Conservation (phyloP, 2,888 invertebrate genomes). For the Oxyteleia sp. region DNA sequence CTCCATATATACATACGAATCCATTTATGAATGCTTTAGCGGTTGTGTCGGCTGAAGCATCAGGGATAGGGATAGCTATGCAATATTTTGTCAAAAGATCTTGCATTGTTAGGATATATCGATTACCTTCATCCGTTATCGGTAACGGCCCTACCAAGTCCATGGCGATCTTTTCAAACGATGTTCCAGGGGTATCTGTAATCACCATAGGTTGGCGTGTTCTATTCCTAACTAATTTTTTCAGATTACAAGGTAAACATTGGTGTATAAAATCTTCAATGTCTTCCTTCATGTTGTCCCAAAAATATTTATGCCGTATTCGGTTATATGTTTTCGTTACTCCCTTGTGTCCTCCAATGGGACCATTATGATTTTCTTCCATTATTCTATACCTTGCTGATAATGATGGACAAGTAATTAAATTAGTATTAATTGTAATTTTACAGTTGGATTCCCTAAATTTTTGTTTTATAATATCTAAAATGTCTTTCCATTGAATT, state of each 20-base stretch:
- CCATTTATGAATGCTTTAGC: not conserved
- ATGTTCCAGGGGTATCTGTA: not conserved
- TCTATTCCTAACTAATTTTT: not conserved
- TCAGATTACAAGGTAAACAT: not conserved
- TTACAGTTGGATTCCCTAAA: too few relatives aligned
- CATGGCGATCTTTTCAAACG: slow-evolving; percentile 1
- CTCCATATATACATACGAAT: slow-evolving; percentile 1
- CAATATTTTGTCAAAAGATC: not conserved
- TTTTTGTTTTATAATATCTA: too few relatives aligned
- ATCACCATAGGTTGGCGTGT: not conserved
- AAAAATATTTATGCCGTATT: not conserved
- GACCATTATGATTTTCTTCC: not conserved
- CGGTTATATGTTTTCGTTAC: not conserved
- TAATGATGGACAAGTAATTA: not conserved
- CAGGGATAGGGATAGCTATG: not conserved
- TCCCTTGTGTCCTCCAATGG: slow-evolving; percentile 2
- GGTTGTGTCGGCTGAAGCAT: not conserved
- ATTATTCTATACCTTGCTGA: not conserved
- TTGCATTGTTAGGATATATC: not conserved
- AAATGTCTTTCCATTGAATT: too few relatives aligned
- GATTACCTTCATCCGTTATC: not conserved
- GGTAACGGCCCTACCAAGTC: not conserved
- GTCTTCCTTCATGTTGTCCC: not conserved
- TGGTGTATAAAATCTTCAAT: not conserved
- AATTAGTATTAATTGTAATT: not conserved